Conservation (phyloP, 1,140 invertebrate species). For the Drosophila kikkawai region DNA sequence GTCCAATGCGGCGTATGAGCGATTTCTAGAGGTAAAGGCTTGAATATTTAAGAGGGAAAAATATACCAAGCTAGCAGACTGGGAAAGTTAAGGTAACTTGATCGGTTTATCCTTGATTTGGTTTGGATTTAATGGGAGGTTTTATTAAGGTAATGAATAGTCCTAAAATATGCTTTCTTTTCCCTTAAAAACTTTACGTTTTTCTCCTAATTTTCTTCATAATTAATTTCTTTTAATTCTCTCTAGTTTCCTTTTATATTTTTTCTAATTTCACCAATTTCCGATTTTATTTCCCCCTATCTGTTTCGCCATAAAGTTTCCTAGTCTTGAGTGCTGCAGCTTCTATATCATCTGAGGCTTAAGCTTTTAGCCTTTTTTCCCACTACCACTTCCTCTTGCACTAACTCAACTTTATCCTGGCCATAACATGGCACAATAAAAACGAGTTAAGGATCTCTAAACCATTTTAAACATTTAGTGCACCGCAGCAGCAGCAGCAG, state of each 20-base stretch:
- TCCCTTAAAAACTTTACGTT: neutral
- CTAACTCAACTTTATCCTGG: slow-evolving; percentile 39
- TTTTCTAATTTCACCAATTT: neutral
- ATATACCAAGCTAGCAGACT: neutral
- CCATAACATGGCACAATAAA: slow-evolving; percentile 48
- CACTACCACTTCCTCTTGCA: neutral
- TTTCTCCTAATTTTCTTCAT: too few relatives aligned
- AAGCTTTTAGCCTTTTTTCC: slow-evolving; percentile 15
- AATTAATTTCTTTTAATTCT: neutral
- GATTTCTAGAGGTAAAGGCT: slow-evolving; percentile 17
- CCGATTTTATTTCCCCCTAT: neutral
- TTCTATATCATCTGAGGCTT: slow-evolving; percentile 40
- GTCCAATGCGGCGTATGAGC: slow-evolving; percentile 47
- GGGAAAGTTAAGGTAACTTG: neutral
- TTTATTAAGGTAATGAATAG: too few relatives aligned
- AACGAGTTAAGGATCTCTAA: slow-evolving; percentile 59
- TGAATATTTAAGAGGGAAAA: slow-evolving; percentile 8
- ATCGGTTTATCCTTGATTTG: neutral
- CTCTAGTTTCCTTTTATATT: neutral
- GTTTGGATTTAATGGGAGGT: neutral
- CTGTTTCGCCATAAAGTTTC: slow-evolving; percentile 15
- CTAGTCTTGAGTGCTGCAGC: slow-evolving; percentile 16
- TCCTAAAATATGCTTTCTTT: neutral
- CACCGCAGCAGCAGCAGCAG: slow-evolving; percentile 54
- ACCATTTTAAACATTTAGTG: slow-evolving; percentile 64